Base-by-base conservation (phyloP, 2,797 vertebrate genomes). In the Xenops minutus region DNA sequence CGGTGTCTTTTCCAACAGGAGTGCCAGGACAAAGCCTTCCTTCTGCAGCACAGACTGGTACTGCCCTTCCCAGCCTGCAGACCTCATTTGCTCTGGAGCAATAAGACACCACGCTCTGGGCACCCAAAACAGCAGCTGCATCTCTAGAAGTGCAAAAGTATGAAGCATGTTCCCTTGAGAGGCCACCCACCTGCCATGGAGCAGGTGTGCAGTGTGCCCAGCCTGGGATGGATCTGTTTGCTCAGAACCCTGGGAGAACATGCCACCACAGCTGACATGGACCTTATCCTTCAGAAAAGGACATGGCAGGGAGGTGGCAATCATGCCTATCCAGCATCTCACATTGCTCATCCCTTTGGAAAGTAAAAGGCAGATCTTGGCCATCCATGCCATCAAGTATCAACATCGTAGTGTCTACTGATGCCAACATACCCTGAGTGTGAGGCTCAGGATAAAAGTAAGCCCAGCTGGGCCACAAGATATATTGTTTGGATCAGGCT, bases 401-500 rank as follows among this genome's bases (percentile, higher is more conserved):
- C 72, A 87, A 23, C 30, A n/a, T 71, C 63, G 91, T 55, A 4
- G 43, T 41, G 39, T 63, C 67, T 91, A 68, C 89, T 85, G 64
- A 80, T 91, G 83, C 51, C 62, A 81, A 37, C 36, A 9, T 21
- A 30, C 64, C 81, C 64, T 94, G 85, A 27, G 41, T 3, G 51
- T 43, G 63, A 95, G 48, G 69, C 76, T 79, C 85, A 92, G 80
- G 84, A 56, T 89, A 61, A 87, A 63, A 92, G n/a, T 12, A 9
- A 95, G 34, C 67, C 62, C 82, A 87, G 61, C 90, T 94, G 81
- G 90, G 44, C 80, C 82, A 74, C 58, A 80, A 91, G 85, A 97
- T 82, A 86, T 49, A 94, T 96, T 46, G 51, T 83, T 95, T 93
- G 96, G 83, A 83, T 92, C 85, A 72, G 82, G 92, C 56, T 62